Conservation (phyloP, 2,888 invertebrate species). For the Lottia gigantea region DNA sequence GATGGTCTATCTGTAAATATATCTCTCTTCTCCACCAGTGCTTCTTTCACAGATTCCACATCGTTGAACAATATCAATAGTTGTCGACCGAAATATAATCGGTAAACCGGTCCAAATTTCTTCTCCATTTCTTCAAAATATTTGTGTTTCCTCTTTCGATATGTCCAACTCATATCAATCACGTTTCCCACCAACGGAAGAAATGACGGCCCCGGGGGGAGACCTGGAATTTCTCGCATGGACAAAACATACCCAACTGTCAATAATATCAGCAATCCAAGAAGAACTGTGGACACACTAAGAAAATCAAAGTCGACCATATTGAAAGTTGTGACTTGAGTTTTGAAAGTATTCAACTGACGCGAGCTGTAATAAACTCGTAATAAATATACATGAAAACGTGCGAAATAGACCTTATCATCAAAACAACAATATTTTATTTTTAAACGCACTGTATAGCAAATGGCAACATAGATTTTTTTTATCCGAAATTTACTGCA, state of each 20-base stretch:
- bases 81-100: not conserved
- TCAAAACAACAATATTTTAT: too few species aligned
- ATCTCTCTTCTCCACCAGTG: not conserved
- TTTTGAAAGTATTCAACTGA: too few species aligned
- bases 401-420: too few species aligned
- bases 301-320: too few species aligned
- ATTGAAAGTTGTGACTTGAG: too few species aligned
- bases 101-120: not conserved
- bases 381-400: too few species aligned
- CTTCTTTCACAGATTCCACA: not conserved
- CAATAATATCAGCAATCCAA: not conserved
- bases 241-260: not conserved
- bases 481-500: too few species aligned
- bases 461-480: too few species aligned
- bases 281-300: not conserved
- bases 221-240: not conserved
- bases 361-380: too few species aligned
- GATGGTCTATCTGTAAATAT: not conserved
- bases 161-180: not conserved
- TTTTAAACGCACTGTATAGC: too few species aligned
- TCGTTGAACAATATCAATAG: not conserved
- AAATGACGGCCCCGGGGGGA: not conserved
- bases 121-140: not conserved
- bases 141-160: not conserved
- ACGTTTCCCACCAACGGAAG: not conserved